Conservation (phyloP, 2,888 invertebrate genomes). For the Luperina nickerlii region DNA sequence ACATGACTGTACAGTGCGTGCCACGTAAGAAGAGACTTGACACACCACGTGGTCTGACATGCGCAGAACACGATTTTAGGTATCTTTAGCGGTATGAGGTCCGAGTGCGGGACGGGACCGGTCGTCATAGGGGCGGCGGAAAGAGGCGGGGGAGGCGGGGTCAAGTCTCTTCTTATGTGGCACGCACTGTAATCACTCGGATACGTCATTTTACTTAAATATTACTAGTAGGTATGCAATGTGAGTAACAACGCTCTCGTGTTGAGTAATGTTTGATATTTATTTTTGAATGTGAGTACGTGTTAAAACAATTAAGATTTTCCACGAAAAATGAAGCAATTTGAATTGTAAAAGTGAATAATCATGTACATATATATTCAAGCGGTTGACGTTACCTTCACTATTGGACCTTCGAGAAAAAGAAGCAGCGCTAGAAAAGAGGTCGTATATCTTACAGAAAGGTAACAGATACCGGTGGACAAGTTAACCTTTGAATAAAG, state of each 20-base stretch:
- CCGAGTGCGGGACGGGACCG: too few species aligned
- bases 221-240: neutral
- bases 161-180: too few species aligned
- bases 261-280: conserved; percentile 27
- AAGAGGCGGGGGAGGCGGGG: too few species aligned
- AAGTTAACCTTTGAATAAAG: conserved; percentile 51
- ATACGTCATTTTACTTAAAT: neutral
- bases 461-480: conserved; percentile 16
- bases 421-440: conserved; percentile 9
- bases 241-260: conserved; percentile 22
- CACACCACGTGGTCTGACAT: too few species aligned
- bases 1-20: too few species aligned
- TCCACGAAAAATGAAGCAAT: conserved; percentile 10
- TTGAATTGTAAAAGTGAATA: conserved; percentile 17
- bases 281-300: conserved; percentile 15
- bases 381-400: neutral
- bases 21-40: too few species aligned
- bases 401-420: conserved; percentile 8
- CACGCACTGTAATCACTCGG: neutral
- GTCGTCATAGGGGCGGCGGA: too few species aligned
- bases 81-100: too few species aligned
- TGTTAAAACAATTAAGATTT: conserved; percentile 27
- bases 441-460: conserved; percentile 35
- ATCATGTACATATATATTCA: neutral
- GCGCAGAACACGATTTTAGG: too few species aligned